A percentile compares a stretch with the other conserved stretches of the same genome.
Evolutionary conservation across 2,888 invertebrate species (phyloP).

Genomic region (Byasa hedistus): DNA sequence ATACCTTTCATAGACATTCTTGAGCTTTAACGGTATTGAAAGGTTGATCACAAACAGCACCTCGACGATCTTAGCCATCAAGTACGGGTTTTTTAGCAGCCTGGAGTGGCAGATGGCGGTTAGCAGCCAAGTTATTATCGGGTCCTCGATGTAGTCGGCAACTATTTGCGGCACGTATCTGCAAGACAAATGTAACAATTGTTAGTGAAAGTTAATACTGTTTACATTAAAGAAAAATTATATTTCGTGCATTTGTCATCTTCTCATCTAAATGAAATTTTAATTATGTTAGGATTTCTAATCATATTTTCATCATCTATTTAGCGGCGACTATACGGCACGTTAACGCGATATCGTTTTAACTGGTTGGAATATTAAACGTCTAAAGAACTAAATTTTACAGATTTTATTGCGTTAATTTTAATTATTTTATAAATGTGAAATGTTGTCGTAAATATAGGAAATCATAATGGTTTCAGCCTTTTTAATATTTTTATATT

Average conservation of each 20-base stretch:
- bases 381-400: too few relatives aligned
- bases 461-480: too few relatives aligned
- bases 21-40: conserved; percentile 76
- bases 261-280: too few relatives aligned
- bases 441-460: too few relatives aligned
- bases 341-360: too few relatives aligned
- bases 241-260: background rate
- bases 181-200: conserved; percentile 29
- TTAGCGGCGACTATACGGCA: too few relatives aligned
- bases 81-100: conserved; percentile 96
- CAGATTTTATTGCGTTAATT: too few relatives aligned
- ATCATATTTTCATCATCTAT: too few relatives aligned
- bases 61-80: conserved; percentile 97
- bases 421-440: too few relatives aligned
- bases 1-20: conserved; percentile 82
- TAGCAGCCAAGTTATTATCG: conserved; percentile 92
- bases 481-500: too few relatives aligned
- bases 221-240: background rate
- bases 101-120: conserved; percentile 94
- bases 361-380: too few relatives aligned
- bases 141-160: conserved; percentile 87
- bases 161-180: conserved; percentile 89
- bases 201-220: background rate
- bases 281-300: too few relatives aligned
- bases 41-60: conserved; percentile 90